phyloP scores from a whole-genome alignment of 2,113 vertebrate species.

The Corythaeola cristata region DNA sequence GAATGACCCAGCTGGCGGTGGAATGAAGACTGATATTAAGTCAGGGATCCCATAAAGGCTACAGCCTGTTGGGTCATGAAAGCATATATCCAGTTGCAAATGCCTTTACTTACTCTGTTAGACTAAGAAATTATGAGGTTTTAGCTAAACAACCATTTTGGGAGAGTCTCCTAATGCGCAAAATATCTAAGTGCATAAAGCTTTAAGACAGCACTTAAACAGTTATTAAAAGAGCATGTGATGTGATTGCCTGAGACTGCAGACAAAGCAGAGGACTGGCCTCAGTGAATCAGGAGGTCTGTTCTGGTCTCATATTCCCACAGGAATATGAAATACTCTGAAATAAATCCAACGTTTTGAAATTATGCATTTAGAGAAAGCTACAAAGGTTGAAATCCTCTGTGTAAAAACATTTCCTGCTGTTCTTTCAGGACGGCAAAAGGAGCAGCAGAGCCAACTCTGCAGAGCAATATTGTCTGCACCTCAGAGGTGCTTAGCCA shows the following conservation, averaged over 20 bases:
- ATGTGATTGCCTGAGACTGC: not conserved
- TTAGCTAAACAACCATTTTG: not conserved
- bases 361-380: not conserved
- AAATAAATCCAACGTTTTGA: not conserved
- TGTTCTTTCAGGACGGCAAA: not conserved
- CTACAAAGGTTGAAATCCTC: not conserved
- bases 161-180: not conserved
- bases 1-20: not conserved
- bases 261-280: not conserved
- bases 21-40: not conserved
- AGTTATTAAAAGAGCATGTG: not conserved
- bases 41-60: not conserved
- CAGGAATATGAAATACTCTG: not conserved
- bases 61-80: not conserved
- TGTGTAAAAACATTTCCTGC: not conserved
- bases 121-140: not conserved
- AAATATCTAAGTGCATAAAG: not conserved
- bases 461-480: not conserved
- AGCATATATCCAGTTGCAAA: not conserved
- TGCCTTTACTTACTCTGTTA: not conserved
- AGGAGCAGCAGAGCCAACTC: not conserved
- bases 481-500: accelerated
- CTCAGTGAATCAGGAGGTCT: not conserved
- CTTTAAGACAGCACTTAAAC: not conserved
- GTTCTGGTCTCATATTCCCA: not conserved